Evolutionary conservation across 1,140 invertebrate species (phyloP).

Genomic region (Gryon sp.): DNA sequence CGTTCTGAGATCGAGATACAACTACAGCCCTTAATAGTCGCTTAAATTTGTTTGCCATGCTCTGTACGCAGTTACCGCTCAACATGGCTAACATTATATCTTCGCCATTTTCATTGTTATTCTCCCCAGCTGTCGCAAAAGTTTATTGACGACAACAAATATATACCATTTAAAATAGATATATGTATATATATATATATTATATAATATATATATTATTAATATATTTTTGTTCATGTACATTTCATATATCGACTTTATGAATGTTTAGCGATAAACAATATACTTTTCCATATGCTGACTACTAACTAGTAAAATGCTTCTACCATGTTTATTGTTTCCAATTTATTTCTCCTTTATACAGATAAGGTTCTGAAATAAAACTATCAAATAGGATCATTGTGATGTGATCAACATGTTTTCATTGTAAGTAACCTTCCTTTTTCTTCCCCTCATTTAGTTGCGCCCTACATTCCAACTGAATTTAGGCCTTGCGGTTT

Average conservation of each 20-base stretch:
- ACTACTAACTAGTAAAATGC: slow-evolving; percentile 76
- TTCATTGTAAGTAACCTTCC: slow-evolving; percentile 32
- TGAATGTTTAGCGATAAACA: slow-evolving; percentile 73
- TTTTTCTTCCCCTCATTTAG: slow-evolving; percentile 50
- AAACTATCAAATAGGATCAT: slow-evolving; percentile 49
- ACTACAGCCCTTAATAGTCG: slow-evolving; percentile 59
- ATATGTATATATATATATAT: slow-evolving; percentile 66
- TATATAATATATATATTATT: slow-evolving; percentile 66
- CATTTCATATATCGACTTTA: slow-evolving; percentile 66
- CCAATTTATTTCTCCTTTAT: slow-evolving; percentile 34
- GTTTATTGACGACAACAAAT: slow-evolving; percentile 68
- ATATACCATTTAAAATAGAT: slow-evolving; percentile 74
- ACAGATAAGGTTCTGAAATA: slow-evolving; percentile 26
- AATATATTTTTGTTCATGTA: slow-evolving; percentile 66
- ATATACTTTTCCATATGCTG: slow-evolving; percentile 74
- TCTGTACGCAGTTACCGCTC: slow-evolving; percentile 9
- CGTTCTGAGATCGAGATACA: slow-evolving; percentile 66
- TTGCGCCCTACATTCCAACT: slow-evolving; percentile 35
- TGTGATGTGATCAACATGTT: slow-evolving; percentile 36
- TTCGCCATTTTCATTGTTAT: slow-evolving; percentile 4
- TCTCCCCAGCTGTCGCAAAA: slow-evolving; percentile 54
- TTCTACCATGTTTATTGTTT: slow-evolving; percentile 69
- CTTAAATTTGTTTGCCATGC: slow-evolving; percentile 44
- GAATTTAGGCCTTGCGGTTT: slow-evolving; percentile 31
- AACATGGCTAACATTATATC: slow-evolving; percentile 46